phyloP scores from a whole-genome alignment of 2,113 vertebrate genomes.

The Anolis sagrei region DNA sequence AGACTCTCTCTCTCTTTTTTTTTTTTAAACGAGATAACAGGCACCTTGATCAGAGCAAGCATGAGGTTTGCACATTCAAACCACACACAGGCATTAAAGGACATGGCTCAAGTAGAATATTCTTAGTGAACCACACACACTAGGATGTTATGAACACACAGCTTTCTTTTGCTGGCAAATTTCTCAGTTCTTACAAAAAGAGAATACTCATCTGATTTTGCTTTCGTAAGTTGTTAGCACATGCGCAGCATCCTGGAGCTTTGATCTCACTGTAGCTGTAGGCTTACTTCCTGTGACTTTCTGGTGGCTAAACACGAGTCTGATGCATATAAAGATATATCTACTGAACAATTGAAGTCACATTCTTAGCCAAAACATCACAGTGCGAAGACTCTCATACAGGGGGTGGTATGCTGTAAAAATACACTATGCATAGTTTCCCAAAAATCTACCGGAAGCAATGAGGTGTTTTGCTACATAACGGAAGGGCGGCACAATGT shows the following conservation, averaged over 20 bases:
- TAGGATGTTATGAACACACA: conserved; percentile 53
- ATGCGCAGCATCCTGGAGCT: conserved; percentile 62
- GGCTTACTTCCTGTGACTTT: conserved; percentile 66
- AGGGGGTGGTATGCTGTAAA: conserved; percentile 29
- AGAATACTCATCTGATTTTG: conserved; percentile 77
- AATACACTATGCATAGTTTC: conserved; percentile 50
- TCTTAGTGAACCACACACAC: conserved; percentile 54
- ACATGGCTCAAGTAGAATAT: conserved; percentile 20
- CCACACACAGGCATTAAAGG: conserved; percentile 42
- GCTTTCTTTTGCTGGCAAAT: conserved; percentile 54
- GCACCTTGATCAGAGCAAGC: conserved; percentile 58
- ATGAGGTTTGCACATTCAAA: conserved; percentile 47
- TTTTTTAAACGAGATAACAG: conserved; percentile 56
- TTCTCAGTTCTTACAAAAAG: conserved; percentile 65
- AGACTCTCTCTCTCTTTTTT: conserved; percentile 48
- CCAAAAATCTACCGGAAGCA: conserved; percentile 58
- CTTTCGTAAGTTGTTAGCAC: conserved; percentile 76
- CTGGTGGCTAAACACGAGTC: conserved; percentile 45
- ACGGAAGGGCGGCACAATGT: conserved; percentile 70
- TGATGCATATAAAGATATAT: conserved; percentile 47
- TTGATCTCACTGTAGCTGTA: conserved; percentile 69
- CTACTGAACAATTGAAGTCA: conserved; percentile 54
- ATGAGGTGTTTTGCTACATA: conserved; percentile 65
- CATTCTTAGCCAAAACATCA: conserved; percentile 56
- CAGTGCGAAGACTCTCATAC: conserved; percentile 30